Evolutionary conservation across 2,797 vertebrate genomes (phyloP).

Genomic region (Acipenser transmontanus): DNA sequence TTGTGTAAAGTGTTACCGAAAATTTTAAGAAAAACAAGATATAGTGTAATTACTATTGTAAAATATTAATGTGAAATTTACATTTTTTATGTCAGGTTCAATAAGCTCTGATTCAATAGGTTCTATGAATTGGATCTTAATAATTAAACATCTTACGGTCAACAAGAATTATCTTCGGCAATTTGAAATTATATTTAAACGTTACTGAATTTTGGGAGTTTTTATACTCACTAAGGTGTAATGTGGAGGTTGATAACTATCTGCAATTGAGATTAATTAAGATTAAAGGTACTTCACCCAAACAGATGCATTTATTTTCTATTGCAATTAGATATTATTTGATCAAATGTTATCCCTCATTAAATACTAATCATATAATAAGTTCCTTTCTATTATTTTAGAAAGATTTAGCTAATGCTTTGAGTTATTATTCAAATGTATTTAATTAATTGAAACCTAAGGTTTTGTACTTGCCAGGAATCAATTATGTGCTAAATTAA

Average conservation of each 20-base stretch:
- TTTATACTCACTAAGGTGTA: too few relatives aligned
- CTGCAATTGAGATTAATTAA: slow-evolving; percentile 30
- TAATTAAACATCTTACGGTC: slow-evolving; percentile 22
- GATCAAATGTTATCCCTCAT: slow-evolving; percentile 54
- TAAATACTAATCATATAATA: slow-evolving; percentile 39
- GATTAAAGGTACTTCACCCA: slow-evolving; percentile 48
- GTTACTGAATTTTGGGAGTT: too few relatives aligned
- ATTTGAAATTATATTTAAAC: too few relatives aligned
- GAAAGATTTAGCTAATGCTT: slow-evolving; percentile 27
- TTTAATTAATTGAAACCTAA: slow-evolving; percentile 44
- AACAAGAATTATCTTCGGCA: not conserved
- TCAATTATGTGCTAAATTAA: slow-evolving; percentile 39
- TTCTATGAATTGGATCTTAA: slow-evolving; percentile 32
- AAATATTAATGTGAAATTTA: too few relatives aligned
- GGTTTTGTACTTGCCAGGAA: slow-evolving; percentile 24
- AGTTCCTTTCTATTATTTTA: slow-evolving; percentile 39
- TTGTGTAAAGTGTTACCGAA: too few relatives aligned
- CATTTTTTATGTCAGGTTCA: not conserved
- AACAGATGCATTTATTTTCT: slow-evolving; percentile 50
- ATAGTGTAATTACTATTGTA: too few relatives aligned
- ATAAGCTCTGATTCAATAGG: slow-evolving; percentile 36
- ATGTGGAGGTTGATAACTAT: slow-evolving; percentile 13
- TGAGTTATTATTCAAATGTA: slow-evolving; percentile 32
- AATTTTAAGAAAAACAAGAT: too few relatives aligned
- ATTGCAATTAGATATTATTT: slow-evolving; percentile 42